These are phyloP conservation scores for Hydrophis major DNA, from an alignment of 2,797 vertebrate genomes.

Conservation along the genomic window DNA sequence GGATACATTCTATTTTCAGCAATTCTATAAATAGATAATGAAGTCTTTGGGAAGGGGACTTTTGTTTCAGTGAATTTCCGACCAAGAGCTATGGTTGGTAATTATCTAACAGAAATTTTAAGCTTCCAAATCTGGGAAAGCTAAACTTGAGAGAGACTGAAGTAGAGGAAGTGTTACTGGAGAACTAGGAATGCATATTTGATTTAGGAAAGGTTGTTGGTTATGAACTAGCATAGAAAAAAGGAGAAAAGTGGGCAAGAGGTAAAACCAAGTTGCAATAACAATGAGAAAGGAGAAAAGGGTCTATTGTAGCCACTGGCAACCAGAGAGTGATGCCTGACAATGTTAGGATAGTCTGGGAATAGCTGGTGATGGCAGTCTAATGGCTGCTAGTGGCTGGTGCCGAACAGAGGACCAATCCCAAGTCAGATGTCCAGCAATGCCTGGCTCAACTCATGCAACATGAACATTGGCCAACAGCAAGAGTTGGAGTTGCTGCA, in stretches of 20 bases:
- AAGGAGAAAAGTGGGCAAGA: neutral
- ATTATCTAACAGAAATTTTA: neutral
- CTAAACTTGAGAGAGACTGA: neutral
- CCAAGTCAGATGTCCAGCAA: neutral
- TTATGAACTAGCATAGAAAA: neutral
- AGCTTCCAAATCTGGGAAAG: neutral
- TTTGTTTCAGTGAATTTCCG: neutral
- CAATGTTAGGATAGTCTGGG: neutral
- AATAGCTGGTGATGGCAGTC: neutral
- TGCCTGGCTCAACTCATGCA: neutral
- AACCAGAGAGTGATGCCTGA: neutral
- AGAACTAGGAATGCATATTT: neutral
- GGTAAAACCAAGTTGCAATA: neutral
- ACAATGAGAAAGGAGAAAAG: neutral
- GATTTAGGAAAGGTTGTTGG: neutral
- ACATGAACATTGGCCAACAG: neutral
- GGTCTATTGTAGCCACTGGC: neutral
- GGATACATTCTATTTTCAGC: constrained; percentile 2
- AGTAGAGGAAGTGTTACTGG: neutral
- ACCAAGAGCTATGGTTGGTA: neutral
- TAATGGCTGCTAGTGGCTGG: neutral
- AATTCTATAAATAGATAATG: neutral
- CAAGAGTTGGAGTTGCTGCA: neutral
- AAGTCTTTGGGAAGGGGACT: neutral
- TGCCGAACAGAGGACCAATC: neutral